Evolutionary conservation across 2,888 invertebrate genomes (phyloP), one percentile per base, ranked within the genome.

Genomic region (Scaeva pyrastri): DNA sequence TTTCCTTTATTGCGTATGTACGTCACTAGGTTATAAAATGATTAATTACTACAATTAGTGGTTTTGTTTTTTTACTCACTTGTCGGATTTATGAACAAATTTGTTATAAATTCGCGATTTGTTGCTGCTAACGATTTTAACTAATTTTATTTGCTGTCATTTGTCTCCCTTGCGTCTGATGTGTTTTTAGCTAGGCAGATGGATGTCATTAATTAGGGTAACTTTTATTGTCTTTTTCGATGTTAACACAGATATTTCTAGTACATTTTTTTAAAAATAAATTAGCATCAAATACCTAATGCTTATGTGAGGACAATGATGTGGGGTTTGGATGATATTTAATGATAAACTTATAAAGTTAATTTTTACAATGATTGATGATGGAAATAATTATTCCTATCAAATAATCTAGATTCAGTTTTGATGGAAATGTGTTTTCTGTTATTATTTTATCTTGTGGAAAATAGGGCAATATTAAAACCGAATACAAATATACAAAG

Each of bases 311-410:
- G 31, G 31, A 31, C 8, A 8, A 31, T n/a, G 52, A 12, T 2
- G 23, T 52, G 14, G 31, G 50, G 6, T 45, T 10, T 36, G 48
- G 36, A 21, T 6, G 36, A 36, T 36, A 50, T 66, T 50, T 66
- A 66, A 66, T 66, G 21, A 66, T 36, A 39, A 60, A 41, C 41
- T 60, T 8, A 55, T 55, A 75, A 79, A 74, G 64, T 79, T 79
- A 78, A 84, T 78, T 70, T 74, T 26, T 62, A 64, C 14, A 21
- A 60, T 84, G 83, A 79, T 74, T 78, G 83, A 84, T 84, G 74
- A 52, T 64, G 43, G 58, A 70, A 39, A 14, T 60, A 39, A 60
- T 39, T 74, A 70, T 56, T 31, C 31, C 31, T 26, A 23, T 52
- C 55, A 55, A 48, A 79, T 79, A 84, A 71, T 79, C 73, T 50